These are phyloP conservation scores for Xyrauchen texanus DNA, from an alignment of 2,113 vertebrate species.

Conservation along the genomic window DNA sequence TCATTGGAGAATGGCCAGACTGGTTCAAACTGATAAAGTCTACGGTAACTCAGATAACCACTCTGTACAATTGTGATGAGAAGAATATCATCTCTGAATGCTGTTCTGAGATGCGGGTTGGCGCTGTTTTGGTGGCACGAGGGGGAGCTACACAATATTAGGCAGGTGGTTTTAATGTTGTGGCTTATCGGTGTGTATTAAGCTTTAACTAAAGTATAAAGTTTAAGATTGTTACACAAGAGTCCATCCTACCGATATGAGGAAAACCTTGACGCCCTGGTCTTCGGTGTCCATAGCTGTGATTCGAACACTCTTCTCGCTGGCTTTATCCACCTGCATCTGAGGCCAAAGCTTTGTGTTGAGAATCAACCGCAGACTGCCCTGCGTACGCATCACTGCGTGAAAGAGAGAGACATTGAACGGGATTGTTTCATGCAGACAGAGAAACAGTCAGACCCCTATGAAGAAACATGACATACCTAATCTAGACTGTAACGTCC, in stretches of 20 bases:
- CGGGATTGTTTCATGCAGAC: background rate
- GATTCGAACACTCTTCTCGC: constrained; percentile 95
- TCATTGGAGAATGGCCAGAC: too few relatives aligned
- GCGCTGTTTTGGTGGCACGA: too few relatives aligned
- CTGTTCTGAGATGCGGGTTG: too few relatives aligned
- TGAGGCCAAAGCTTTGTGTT: constrained; percentile 99
- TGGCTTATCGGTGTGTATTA: too few relatives aligned
- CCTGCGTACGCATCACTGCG: constrained; percentile 97
- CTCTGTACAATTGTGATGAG: too few relatives aligned
- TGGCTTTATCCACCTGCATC: constrained; percentile 99
- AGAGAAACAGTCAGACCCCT: background rate
- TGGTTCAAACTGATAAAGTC: too few relatives aligned
- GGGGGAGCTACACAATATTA: too few relatives aligned
- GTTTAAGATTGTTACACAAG: background rate
- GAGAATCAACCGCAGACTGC: constrained; percentile 93
- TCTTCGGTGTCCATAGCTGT: constrained; percentile 98
- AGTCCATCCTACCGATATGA: constrained; percentile 86
- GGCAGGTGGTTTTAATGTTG: too few relatives aligned
- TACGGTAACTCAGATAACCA: too few relatives aligned
- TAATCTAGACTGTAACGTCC: constrained; percentile 91
- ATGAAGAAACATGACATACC: constrained; percentile 69
- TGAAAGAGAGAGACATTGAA: background rate
- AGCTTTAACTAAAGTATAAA: too few relatives aligned
- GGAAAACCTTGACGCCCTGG: constrained; percentile 97
- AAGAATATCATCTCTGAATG: too few relatives aligned